A percentile compares a stretch with the other conserved stretches of the same genome.
Conservation (phyloP, 1,140 invertebrate species). For the Neotoxoptera formosana region DNA sequence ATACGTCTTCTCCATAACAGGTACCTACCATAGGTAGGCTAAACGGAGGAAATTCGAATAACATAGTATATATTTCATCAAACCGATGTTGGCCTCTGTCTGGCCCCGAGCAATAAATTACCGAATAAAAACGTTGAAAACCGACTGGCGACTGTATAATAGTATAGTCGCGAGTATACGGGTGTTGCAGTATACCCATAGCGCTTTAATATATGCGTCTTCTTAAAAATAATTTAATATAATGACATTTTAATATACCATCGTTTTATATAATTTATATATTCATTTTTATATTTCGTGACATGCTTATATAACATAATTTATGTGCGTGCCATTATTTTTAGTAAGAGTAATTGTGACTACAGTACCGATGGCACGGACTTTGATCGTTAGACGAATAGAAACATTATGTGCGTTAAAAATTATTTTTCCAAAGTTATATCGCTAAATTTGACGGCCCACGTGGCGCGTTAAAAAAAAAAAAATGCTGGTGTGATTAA, state of each 20-base stretch:
- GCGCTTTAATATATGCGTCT: neutral
- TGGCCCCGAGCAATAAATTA: neutral
- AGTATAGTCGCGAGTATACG: neutral
- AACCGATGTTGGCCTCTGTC: neutral
- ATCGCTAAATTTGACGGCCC: neutral
- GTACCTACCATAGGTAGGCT: too few species aligned
- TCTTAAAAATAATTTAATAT: slow-evolving; percentile 9
- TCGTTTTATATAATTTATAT: neutral
- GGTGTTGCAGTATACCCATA: neutral
- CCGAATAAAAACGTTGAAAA: neutral
- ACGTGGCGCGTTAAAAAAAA: neutral
- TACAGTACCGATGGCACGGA: neutral
- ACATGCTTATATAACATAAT: neutral
- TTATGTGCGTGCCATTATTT: neutral
- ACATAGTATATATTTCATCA: neutral
- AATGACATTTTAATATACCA: neutral
- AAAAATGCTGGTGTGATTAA: neutral
- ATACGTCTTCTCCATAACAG: neutral
- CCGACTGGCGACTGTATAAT: neutral
- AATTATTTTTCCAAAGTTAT: neutral
- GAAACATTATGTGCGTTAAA: neutral
- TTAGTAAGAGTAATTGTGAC: neutral
- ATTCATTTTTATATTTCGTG: neutral
- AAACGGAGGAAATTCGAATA: neutral
- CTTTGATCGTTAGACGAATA: neutral